These are phyloP conservation scores for Rallus limicola DNA, from an alignment of 2,113 vertebrate genomes.

Conservation along the genomic window DNA sequence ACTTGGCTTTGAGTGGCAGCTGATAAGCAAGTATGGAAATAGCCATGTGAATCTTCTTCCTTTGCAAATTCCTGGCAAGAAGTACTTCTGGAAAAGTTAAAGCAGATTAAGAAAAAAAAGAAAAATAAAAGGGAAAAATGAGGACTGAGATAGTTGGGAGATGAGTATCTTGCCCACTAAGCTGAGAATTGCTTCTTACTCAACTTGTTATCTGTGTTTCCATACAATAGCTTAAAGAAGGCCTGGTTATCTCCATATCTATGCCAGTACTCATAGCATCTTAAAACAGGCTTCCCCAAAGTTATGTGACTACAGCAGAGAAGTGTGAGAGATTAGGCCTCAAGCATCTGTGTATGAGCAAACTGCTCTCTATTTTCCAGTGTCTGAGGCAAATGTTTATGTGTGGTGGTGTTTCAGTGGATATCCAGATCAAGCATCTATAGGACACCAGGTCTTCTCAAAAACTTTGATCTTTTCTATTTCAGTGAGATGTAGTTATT, in stretches of 20 bases:
- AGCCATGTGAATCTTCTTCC: neutral
- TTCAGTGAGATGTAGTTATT: neutral
- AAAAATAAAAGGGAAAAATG: neutral
- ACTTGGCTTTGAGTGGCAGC: neutral
- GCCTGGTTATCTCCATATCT: neutral
- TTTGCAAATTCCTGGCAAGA: neutral
- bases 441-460: neutral
- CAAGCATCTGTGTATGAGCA: neutral
- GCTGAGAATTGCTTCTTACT: neutral
- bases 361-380: neutral
- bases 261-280: neutral
- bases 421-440: neutral
- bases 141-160: neutral
- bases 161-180: neutral
- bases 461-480: neutral
- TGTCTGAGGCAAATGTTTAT: neutral
- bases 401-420: neutral
- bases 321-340: neutral
- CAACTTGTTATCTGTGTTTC: neutral
- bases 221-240: neutral
- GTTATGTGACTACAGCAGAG: neutral
- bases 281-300: neutral
- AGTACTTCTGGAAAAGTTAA: neutral
- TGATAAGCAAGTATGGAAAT: neutral
- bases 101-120: too few species aligned